Evolutionary conservation across 2,113 vertebrate genomes (phyloP), one percentile per base, ranked within the genome.

Genomic region (Amblyopsis rosae): DNA sequence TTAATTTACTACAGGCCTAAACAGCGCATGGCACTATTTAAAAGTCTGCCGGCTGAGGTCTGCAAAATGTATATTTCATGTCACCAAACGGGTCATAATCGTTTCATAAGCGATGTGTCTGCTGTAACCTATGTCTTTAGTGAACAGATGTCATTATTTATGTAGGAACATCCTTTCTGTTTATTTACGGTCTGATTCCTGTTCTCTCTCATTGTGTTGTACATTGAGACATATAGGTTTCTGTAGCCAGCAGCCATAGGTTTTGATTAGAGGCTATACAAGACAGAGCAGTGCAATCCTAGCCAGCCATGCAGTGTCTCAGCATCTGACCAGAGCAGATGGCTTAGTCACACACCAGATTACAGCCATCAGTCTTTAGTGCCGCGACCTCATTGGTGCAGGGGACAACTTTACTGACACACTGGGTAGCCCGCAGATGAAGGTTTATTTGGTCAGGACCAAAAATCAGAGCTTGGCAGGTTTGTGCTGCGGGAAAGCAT

Each of bases 291-390:
- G 5, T 41, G 35, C 35, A 41, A 41, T 41, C 35, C 35, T 8
- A 41, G 35, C 35, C 7, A 41, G 35, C 35, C 35, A 5, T 41
- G 35, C 35, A 41, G 35, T 5, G 67, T 41, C 12, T 48, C 45
- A 11, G 47, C 82, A 86, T 85, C 87, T 90, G 88, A 89, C 84
- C 82, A 41, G 69, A 86, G 84, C 89, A 92, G 91, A 89, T 92
- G 91, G 87, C 79, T 33, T 15, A 74, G 80, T 73, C 49, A 67
- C 84, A 86, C 81, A 86, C 83, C 69, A 86, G 88, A 92, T 92
- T 88, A 90, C 69, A 82, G 65, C 74, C 80, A 88, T 89, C 75
- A 73, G 67, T 87, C 87, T 89, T 87, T 87, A 85, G 65, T 59
- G 53, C 69, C 3, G 63, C 88, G 88, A 84, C 90, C 89, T 88